phyloP scores from a whole-genome alignment of 2,797 vertebrate species.

The Gephyroberyx darwinii region DNA sequence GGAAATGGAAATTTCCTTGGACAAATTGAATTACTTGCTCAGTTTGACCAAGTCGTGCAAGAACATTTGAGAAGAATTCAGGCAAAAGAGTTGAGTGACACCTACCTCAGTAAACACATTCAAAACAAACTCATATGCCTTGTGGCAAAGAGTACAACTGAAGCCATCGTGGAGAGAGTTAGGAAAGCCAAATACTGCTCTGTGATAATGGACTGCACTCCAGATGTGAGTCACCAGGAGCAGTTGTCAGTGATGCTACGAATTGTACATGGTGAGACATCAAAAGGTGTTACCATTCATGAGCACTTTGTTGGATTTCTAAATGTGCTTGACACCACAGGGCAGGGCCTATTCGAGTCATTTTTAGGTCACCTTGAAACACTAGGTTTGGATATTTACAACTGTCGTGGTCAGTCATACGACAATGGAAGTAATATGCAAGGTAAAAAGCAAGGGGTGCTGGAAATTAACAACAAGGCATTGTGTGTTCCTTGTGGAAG shows the following conservation, averaged over 20 bases:
- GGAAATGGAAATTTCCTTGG: constrained; percentile 15
- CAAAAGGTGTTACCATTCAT: constrained; percentile 18
- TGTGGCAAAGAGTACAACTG: constrained; percentile 10
- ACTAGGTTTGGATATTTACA: constrained; percentile 11
- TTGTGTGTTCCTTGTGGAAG: too few species aligned
- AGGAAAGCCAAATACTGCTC: constrained; percentile 29
- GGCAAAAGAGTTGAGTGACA: constrained; percentile 32
- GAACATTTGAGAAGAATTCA: constrained; percentile 29
- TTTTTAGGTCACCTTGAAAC: constrained; percentile 26
- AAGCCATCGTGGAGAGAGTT: constrained; percentile 30
- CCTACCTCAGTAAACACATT: constrained; percentile 24
- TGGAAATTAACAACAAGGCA: too few species aligned
- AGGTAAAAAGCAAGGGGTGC: constrained; percentile 22
- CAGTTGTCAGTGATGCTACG: constrained; percentile 16
- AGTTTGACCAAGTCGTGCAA: constrained; percentile 18
- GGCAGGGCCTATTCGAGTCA: constrained; percentile 7
- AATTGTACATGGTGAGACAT: constrained; percentile 23
- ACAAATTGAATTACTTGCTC: constrained; percentile 29
- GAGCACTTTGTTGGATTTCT: constrained; percentile 47
- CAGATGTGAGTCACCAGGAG: constrained; percentile 30
- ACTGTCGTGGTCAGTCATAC: constrained; percentile 28
- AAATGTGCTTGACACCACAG: constrained; percentile 13
- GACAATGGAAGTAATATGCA: constrained; percentile 24
- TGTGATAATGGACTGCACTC: constrained; percentile 38
- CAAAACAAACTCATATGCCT: constrained; percentile 31